Evolutionary conservation across 2,113 vertebrate species (phyloP), one percentile per base, ranked within the genome.

Genomic region (Actenoides hombroni): DNA sequence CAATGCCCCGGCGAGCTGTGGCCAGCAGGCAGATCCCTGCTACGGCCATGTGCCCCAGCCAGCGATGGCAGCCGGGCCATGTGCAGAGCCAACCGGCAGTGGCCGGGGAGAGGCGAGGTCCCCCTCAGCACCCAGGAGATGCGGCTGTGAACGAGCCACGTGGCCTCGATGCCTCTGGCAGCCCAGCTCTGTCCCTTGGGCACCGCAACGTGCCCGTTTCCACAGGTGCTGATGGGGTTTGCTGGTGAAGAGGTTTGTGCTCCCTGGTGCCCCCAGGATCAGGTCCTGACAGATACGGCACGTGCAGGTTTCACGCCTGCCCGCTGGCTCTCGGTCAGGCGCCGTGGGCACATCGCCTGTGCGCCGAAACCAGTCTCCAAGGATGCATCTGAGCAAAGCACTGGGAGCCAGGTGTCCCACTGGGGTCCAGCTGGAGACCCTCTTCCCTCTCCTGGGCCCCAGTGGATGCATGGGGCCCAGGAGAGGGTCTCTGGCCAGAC

Each of bases 291-390:
- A 5, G 20, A n/a, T 15, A 14, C 1, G 6, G 68, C 88, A 51
- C 9, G 3, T 2, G 9, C 3, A 0, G 16, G 40, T 37, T 53
- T 53, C 0, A 0, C 1, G 26, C 74, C 69, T 5, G 19, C 54
- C 33, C 4, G 2, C 42, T 0, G 4, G 57, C 37, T 93, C 86
- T 39, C 0, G 0, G 68, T 16, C 4, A 1, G 44, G 19, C 29
- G 8, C 19, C 0, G 2, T 0, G 3, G n/a, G 13, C 3, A 2
- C 23, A 4, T 19, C 0, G 0, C 25, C 68, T 44, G 67, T 5
- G 29, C 26, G 4, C 73, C 2, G 0, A 67, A 54, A 42, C 25
- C 59, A 5, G 29, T 15, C 59, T 49, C 54, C 26, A 4, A 42
- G 46, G 59, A 67, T 4, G 31, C 12, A 42, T 33, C 48, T 13